These are phyloP conservation scores for Itoplectis maculator DNA, from an alignment of 2,888 invertebrate genomes.

Conservation along the genomic window DNA sequence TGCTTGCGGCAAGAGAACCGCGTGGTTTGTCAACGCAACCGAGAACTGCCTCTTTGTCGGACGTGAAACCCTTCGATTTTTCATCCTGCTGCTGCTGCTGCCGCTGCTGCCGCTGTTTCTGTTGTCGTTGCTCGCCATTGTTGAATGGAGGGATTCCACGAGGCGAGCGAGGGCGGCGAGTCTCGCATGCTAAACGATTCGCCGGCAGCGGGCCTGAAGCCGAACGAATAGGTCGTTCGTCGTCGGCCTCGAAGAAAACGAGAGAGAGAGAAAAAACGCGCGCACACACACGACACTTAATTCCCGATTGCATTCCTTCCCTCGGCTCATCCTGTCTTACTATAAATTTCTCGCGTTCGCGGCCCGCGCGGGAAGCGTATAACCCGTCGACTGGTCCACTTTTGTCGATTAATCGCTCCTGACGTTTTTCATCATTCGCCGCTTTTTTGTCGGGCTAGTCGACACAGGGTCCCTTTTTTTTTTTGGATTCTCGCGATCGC, in stretches of 20 bases:
- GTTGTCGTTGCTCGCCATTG: constrained; percentile 40
- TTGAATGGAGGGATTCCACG: constrained; percentile 39
- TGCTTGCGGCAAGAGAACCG: constrained; percentile 28
- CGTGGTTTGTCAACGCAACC: constrained; percentile 79
- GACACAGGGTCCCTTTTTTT: too few species aligned
- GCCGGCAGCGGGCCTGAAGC: constrained; percentile 5
- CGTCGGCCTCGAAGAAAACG: not conserved
- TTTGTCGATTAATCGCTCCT: too few species aligned
- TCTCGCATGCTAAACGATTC: constrained; percentile 57
- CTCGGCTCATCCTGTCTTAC: constrained; percentile 3
- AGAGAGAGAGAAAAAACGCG: constrained; percentile 18
- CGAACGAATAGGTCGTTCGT: constrained; percentile 36
- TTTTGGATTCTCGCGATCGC: too few species aligned
- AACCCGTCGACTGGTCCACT: too few species aligned
- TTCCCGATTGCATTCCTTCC: constrained; percentile 43
- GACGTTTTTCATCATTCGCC: too few species aligned
- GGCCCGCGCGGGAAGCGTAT: too few species aligned
- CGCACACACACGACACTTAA: too few species aligned
- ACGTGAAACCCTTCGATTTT: constrained; percentile 61
- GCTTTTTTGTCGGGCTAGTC: too few species aligned
- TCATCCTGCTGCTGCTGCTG: constrained; percentile 49
- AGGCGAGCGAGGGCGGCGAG: constrained; percentile 36
- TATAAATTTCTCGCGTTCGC: too few species aligned
- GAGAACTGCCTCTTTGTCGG: constrained; percentile 70
- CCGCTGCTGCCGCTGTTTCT: constrained; percentile 49